phyloP scores from a whole-genome alignment of 1,140 invertebrate genomes.

The Bombus superbus region DNA sequence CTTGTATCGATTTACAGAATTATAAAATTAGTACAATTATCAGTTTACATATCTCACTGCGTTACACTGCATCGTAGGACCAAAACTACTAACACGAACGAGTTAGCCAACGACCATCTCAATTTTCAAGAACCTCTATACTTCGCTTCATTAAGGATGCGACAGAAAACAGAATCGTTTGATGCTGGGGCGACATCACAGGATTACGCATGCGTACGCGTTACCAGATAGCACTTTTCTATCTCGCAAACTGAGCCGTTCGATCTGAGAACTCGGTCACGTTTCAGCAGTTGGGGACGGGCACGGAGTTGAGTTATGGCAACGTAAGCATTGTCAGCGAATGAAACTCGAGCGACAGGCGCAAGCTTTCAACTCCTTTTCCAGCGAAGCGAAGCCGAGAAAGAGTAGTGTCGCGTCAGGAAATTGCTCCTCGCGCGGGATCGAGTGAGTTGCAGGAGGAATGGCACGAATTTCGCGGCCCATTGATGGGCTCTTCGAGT shows the following conservation, averaged over 20 bases:
- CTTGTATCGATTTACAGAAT: no score
- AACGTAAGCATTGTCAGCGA: constrained; percentile 45
- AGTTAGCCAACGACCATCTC: no score
- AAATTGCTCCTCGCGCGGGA: constrained; percentile 11
- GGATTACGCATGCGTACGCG: constrained; percentile 6
- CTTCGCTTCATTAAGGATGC: no score
- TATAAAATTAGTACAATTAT: no score
- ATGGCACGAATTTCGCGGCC: background rate
- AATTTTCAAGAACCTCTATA: no score
- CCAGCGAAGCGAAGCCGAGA: background rate
- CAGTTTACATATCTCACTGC: no score
- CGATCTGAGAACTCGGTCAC: constrained; percentile 43
- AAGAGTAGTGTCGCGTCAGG: constrained; percentile 11
- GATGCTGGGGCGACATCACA: constrained; percentile 33
- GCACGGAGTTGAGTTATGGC: constrained; percentile 20
- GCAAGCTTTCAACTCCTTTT: background rate
- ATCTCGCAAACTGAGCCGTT: constrained; percentile 38
- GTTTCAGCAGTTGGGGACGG: constrained; percentile 14
- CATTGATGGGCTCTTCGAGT: background rate
- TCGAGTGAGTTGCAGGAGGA: background rate
- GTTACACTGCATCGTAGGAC: no score
- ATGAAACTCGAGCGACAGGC: background rate
- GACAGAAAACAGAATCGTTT: background rate
- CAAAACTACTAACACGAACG: no score
- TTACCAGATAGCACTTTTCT: constrained; percentile 22